Evolutionary conservation across 2,113 vertebrate genomes (phyloP).

Genomic region (Erpornis zantholeuca): DNA sequence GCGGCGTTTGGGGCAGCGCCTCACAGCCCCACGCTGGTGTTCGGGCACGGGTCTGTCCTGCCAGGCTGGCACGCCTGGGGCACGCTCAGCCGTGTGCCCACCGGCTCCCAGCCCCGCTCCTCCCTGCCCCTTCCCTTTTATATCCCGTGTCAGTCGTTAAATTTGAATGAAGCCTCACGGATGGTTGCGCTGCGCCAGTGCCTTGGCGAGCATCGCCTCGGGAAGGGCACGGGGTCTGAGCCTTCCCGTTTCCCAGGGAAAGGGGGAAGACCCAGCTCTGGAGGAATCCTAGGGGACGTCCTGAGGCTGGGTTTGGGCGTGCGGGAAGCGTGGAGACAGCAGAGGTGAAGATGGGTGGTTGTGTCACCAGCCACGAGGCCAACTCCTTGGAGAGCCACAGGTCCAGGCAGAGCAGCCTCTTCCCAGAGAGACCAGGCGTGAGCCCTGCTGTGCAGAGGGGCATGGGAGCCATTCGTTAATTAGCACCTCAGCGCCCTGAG

Average conservation of each 20-base stretch:
- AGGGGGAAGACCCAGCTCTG: not conserved
- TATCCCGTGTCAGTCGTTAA: not conserved
- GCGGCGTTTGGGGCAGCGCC: rapidly evolving
- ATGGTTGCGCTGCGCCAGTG: not conserved
- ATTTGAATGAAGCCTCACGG: conserved; percentile 49
- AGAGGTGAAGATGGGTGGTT: not conserved
- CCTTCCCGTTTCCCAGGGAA: not conserved
- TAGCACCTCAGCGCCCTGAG: not conserved
- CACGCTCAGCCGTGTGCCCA: not conserved
- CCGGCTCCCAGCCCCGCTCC: not conserved
- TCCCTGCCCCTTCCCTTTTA: not conserved
- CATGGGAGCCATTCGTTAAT: not conserved
- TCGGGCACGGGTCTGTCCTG: rapidly evolving
- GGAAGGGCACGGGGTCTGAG: not conserved
- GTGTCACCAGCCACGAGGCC: not conserved
- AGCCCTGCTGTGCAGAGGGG: rapidly evolving
- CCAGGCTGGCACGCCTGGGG: not conserved
- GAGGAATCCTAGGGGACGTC: not conserved
- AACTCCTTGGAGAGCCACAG: not conserved
- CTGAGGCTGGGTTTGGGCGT: not conserved
- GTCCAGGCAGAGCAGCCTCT: not conserved
- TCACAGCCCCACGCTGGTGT: rapidly evolving
- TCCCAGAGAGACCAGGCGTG: not conserved
- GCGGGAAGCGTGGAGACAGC: rapidly evolving
- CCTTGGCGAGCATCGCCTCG: not conserved